Percentiles rank a stretch among this genome's conserved stretches.
Conservation (phyloP, 2,113 vertebrate species). For the Syngnathus floridae region DNA sequence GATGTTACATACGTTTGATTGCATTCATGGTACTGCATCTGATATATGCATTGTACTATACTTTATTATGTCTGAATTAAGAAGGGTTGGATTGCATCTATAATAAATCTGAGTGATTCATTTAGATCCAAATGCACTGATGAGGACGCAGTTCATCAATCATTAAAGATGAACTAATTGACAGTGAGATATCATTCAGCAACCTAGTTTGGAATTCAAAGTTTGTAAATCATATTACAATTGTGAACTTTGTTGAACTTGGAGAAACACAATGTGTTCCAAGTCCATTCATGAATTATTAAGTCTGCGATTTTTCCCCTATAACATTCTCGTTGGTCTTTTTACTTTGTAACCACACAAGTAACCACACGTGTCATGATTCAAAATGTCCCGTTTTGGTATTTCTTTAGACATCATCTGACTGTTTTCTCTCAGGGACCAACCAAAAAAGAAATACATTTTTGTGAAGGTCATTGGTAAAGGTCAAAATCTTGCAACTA, state of each 20-base stretch:
- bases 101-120: not conserved
- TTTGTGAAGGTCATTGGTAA: no score
- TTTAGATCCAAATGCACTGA: conserved; percentile 3
- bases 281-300: conserved; percentile 23
- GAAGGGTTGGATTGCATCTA: not conserved
- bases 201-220: conserved; percentile 8
- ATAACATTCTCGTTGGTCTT: conserved; percentile 4
- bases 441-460: no score
- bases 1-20: not conserved
- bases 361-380: not conserved
- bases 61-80: conserved; percentile 3
- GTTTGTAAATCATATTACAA: conserved; percentile 5
- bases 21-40: not conserved
- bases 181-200: conserved; percentile 3
- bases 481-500: no score
- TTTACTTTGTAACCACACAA: not conserved
- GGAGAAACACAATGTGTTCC: not conserved
- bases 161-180: conserved; percentile 3
- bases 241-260: conserved; percentile 9
- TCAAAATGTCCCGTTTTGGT: no score
- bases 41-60: not conserved
- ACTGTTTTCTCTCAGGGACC: no score
- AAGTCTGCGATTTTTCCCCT: conserved; percentile 14
- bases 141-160: conserved; percentile 19
- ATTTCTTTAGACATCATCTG: no score